phyloP scores from a whole-genome alignment of 2,113 vertebrate genomes.

The Pardalotus punctatus region DNA sequence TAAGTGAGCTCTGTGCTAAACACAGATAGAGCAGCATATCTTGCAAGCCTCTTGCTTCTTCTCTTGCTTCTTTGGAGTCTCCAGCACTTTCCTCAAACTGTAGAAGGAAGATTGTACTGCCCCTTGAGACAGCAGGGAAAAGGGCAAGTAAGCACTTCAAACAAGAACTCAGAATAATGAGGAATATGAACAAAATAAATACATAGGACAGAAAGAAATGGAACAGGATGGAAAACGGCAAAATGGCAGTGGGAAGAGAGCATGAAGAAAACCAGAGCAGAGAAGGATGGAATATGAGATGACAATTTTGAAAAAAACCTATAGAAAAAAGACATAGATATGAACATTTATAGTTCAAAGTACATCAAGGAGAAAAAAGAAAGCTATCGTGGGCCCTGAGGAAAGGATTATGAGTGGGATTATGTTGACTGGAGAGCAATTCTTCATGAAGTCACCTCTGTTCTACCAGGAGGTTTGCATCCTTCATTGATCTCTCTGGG shows the following conservation, averaged over 20 bases:
- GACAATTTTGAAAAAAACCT: not conserved
- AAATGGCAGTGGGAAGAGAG: not conserved
- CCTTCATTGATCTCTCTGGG: not conserved
- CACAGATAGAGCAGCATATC: not conserved
- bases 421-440: not conserved
- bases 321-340: not conserved
- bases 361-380: not conserved
- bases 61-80: not conserved
- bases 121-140: not conserved
- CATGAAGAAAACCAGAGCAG: not conserved
- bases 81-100: not conserved
- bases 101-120: not conserved
- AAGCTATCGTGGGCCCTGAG: not conserved
- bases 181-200: not conserved
- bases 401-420: not conserved
- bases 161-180: not conserved
- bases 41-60: not conserved
- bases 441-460: not conserved
- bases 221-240: not conserved
- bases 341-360: not conserved
- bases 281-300: not conserved
- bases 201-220: not conserved
- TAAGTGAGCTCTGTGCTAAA: not conserved
- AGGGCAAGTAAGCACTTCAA: not conserved
- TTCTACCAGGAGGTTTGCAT: not conserved